Conservation (phyloP, 2,888 invertebrate genomes). For the Drosophila mayaguana region DNA sequence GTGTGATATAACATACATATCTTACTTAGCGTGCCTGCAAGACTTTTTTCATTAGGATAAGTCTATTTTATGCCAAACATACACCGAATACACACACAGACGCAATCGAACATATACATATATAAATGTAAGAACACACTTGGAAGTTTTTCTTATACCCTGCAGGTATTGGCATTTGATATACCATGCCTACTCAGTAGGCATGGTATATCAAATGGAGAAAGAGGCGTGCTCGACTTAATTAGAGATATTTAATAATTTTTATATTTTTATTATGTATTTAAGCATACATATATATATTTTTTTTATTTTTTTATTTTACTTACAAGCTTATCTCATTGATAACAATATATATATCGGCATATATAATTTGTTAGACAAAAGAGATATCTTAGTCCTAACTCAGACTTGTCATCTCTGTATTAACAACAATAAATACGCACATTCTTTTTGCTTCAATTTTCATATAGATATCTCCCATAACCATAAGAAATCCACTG, state of each 20-base stretch:
- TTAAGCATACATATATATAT: too few relatives aligned
- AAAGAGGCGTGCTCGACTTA: neutral
- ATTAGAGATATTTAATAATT: neutral
- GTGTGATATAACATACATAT: conserved; percentile 74
- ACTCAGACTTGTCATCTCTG: neutral
- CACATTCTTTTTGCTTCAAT: neutral
- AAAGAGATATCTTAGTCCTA: too few relatives aligned
- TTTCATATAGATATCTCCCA: neutral
- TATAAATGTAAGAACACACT: conserved; percentile 26
- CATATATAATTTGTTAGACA: too few relatives aligned
- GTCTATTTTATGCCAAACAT: conserved; percentile 77
- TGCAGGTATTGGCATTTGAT: neutral
- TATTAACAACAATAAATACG: neutral
- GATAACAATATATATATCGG: too few relatives aligned
- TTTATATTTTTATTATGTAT: too few relatives aligned
- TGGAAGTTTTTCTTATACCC: conserved; percentile 37
- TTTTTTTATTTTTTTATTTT: neutral
- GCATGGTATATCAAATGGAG: neutral
- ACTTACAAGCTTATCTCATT: too few relatives aligned
- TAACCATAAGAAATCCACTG: neutral
- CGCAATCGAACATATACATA: conserved; percentile 29
- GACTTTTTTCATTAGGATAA: conserved; percentile 80
- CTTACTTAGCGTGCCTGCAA: conserved; percentile 76
- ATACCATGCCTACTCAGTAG: neutral
- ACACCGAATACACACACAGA: conserved; percentile 42